These are phyloP conservation scores for Drosophila nr. perissopoda DNA, from an alignment of 2,888 invertebrate genomes.

Conservation along the genomic window DNA sequence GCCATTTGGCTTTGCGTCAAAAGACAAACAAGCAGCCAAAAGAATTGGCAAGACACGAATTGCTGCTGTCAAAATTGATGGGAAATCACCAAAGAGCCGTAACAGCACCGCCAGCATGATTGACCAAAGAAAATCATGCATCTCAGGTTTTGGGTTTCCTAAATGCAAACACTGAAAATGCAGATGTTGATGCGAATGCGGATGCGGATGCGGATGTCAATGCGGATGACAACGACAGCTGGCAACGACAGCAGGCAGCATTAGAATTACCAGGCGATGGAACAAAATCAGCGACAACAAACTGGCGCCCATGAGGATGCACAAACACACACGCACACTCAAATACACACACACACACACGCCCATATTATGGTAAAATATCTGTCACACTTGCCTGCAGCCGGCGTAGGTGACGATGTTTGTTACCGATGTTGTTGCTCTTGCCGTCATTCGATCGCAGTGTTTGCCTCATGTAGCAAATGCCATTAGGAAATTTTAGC, in stretches of 20 bases:
- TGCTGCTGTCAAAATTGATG: slow-evolving; percentile 18
- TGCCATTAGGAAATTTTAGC: slow-evolving; percentile 73
- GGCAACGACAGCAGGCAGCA: slow-evolving; percentile 9
- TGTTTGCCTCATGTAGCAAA: slow-evolving; percentile 59
- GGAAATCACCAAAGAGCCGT: slow-evolving; percentile 4
- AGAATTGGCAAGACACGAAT: background rate
- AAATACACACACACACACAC: slow-evolving; percentile 5
- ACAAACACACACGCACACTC: slow-evolving; percentile 34
- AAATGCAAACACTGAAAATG: slow-evolving; percentile 32
- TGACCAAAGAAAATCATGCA: slow-evolving; percentile 3
- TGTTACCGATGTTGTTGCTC: slow-evolving; percentile 40
- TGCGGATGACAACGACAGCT: slow-evolving; percentile 43
- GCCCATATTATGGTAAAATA: slow-evolving; percentile 59
- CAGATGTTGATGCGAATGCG: background rate
- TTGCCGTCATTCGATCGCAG: slow-evolving; percentile 7
- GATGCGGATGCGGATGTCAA: slow-evolving; percentile 14
- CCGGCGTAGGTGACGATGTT: slow-evolving; percentile 49
- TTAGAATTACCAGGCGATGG: slow-evolving; percentile 40
- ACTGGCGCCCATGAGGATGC: slow-evolving; percentile 40
- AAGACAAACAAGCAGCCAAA: slow-evolving; percentile 4
- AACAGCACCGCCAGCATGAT: background rate
- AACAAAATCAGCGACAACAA: slow-evolving; percentile 70
- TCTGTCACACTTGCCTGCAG: slow-evolving; percentile 61
- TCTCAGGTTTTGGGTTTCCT: slow-evolving; percentile 11
- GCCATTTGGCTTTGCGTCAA: slow-evolving; percentile 3